Evolutionary conservation across 1,140 invertebrate species (phyloP), one percentile per base, ranked within the genome.

Genomic region (Macrotrachela quadricornifera): DNA sequence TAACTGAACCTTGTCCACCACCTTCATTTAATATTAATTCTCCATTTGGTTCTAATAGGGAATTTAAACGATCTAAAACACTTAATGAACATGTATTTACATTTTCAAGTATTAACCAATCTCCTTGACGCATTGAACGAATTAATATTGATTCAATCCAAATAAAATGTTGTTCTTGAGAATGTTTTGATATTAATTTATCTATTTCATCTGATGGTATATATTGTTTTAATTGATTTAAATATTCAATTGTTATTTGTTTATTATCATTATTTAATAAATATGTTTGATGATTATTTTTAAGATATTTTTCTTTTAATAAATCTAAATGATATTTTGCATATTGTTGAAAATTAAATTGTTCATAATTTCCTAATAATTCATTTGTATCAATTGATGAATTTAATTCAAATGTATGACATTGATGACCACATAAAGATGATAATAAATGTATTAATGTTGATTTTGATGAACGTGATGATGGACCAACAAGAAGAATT

Each of bases 81-180:
- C 41, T 46, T 50, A 57, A 75, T 70, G 71, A 88, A 67, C 91
- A 96, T 21, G 94, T 77, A 73, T 99, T 97, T 0, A 90, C 90
- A 70, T 96, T 88, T 68, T 97, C 91, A 42, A 99, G 74, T 11
- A 95, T 71, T 10, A 96, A 67, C 90, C 90, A 95, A 40, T 79
- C 74, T 10, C 90, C 90, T 60, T 81, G 75, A 59, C 76, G 71
- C 51, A 92, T 69, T 59, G 83, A 84, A 69, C 84, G 82, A 0
- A 97, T 81, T 49, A 99, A 76, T 39, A 85, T 65, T 50, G 88
- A 95, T 71, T 99, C 87, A 12, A 92, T 77, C 91, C 92, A 99
- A 69, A 96, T 86, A 70, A 99, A 99, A 15, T 60, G 56, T 13
- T 30, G 21, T 30, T 30, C 21, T 30, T 30, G 21, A 30, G 21